Base-by-base conservation (phyloP, 2,888 invertebrate genomes). In the Dryomyza anilis region DNA sequence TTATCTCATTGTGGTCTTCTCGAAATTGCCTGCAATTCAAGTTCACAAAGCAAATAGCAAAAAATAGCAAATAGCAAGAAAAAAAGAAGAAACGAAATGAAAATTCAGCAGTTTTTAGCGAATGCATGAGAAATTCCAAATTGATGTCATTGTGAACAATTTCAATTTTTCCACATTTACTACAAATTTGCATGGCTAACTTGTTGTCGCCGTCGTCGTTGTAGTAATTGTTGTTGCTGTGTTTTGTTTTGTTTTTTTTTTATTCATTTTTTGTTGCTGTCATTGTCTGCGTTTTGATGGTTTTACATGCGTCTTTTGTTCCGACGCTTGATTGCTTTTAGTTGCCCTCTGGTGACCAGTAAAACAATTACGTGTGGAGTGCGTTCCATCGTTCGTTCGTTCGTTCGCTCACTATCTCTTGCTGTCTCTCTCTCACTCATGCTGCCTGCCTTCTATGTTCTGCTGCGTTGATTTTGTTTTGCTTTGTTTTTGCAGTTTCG, bases 261-360 rank as follows among this genome's bases (percentile, higher is more conserved):
- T n/a, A n/a, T n/a, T n/a, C n/a, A n/a, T n/a, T n/a, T 50, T 7
- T 21, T 48, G 48, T 48, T 48, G 12, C 8, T 14, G 14, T 48
- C 23, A 12, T 25, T 50, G 23, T 1, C n/a, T n/a, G n/a, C n/a
- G n/a, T n/a, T n/a, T 52, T 16, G n/a, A 6, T 52, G 29, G 14
- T 29, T 14, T 8, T 52, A 8, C 27, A 8, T 52, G 16, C 27
- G n/a, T 16, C 25, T 25, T 52, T 52, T 23, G 29, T 52, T 52
- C 27, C 23, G 23, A 27, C n/a, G n/a, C 27, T 8, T 52, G 50
- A 52, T 52, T 52, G 50, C 50, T 25, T 25, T 12, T 14, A 29
- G 16, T 52, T 52, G 50, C n/a, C 50, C 50, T 25, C 50, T 52
- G 27, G 50, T 27, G 50, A 27, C 50, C 25, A 21, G 27, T 52